These are phyloP conservation scores for Cryptoblepharus egeriae DNA, from an alignment of 2,797 vertebrate species.

Conservation along the genomic window DNA sequence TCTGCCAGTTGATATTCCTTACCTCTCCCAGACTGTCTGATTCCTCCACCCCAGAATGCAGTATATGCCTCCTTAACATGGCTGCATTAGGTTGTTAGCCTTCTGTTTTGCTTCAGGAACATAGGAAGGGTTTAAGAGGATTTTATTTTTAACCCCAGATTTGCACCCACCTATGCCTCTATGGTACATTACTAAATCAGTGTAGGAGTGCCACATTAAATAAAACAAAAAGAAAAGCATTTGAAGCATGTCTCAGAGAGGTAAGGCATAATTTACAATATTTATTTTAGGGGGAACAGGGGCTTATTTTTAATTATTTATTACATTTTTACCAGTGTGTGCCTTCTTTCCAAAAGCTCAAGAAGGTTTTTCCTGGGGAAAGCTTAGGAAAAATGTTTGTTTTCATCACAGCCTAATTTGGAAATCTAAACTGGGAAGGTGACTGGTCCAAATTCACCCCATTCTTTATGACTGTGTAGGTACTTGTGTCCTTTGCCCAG, in stretches of 20 bases:
- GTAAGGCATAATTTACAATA: neutral
- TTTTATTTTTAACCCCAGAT: neutral
- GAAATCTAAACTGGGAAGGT: too few relatives aligned
- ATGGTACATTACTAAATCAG: neutral
- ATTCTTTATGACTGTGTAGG: neutral
- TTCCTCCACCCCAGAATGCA: too few relatives aligned
- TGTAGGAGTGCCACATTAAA: neutral
- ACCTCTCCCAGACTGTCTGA: too few relatives aligned
- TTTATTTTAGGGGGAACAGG: neutral
- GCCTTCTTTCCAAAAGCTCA: neutral
- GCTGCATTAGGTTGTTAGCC: too few relatives aligned
- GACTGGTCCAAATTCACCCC: neutral
- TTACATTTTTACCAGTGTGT: too few relatives aligned
- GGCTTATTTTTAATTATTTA: too few relatives aligned
- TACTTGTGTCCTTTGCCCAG: neutral
- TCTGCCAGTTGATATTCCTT: too few relatives aligned
- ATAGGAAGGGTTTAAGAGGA: neutral
- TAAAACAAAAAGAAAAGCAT: neutral
- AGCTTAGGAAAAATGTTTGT: neutral
- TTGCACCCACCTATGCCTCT: neutral
- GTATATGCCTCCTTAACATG: too few relatives aligned
- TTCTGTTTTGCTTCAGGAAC: too few relatives aligned
- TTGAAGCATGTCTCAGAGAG: neutral
- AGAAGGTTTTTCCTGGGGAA: too few relatives aligned
- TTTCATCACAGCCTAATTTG: neutral